Base-by-base conservation (phyloP, 1,140 invertebrate species). In the Calliphora vicina region DNA sequence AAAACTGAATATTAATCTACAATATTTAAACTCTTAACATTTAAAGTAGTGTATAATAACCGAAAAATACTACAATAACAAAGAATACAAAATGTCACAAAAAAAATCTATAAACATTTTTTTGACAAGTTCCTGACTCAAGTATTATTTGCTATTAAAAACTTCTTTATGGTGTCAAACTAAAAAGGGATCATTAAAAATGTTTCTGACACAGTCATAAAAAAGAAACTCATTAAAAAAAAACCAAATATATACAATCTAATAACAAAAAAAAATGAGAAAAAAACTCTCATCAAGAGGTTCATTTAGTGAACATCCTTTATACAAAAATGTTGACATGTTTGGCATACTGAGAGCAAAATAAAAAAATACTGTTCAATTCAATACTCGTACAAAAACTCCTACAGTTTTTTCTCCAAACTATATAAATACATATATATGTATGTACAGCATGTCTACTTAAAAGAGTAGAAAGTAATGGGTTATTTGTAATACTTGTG, bases 171-270 rank as follows among this genome's bases (percentile, higher is more conserved):
- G 10, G n/a, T 67, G n/a, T 67, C 61, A 67, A 2, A 23, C 23
- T 23, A 67, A 67, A 67, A 67, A 57, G 15, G 50, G 61, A 20
- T 67, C 61, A 67, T 67, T 67, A 67, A 67, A 67, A 23, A 23
- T 67, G n/a, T 67, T 67, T 67, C 12, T 67, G 61, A 67, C 61
- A 67, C 61, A 23, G n/a, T 67, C 61, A 67, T 67, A 67, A 67
- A 67, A 67, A 25, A 67, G 23, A 57, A 57, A 57, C 50, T 67
- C n/a, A 67, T 67, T 67, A 67, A 67, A 67, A n/a, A n/a, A n/a
- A 10, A 23, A 9, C n/a, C 8, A 20, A 67, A 23, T 20, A 23
- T 67, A 67, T 23, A 67, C 61, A n/a, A 57, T 57, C 2, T 57
- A 17, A n/a, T 2, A n/a, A 57, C 4, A 57, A 15, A 57, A 17